Evolutionary conservation across 1,140 invertebrate genomes (phyloP), one percentile per base, ranked within the genome.

Genomic region (Sarcophaga bullata): DNA sequence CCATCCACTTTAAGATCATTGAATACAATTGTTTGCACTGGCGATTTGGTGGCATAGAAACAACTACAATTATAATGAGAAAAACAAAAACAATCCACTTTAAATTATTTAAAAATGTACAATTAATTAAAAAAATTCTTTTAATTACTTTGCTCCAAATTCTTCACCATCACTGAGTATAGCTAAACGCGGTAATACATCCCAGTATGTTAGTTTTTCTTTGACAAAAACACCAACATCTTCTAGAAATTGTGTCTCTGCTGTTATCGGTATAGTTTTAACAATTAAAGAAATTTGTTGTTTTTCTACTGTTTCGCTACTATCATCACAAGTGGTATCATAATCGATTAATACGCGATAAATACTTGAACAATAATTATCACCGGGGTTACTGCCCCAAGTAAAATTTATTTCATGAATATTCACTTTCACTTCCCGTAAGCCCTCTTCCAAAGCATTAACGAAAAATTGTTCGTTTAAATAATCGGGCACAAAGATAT

Each of bases 41-140:
- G 88, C 8, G 58, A 48, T 82, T 89, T 89, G 0, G 87, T 76
- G 1, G 88, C 86, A 81, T 89, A 87, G 86, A 91, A 94, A n/a
- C 93, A 93, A 17, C 90, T 86, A 50, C 19, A 50, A 78, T 50
- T n/a, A 49, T 13, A 25, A 3, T 68, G 17, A 13, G 17, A 13
- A 46, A 15, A 37, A 37, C 25, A 37, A 37, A 8, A 68, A 19
- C 4, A 17, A 68, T 25, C 15, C 15, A 68, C 62, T 19, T 19
- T 68, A 6, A 37, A 15, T n/a, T 47, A n/a, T 37, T 49, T 49
- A 19, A 73, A 68, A 68, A 17, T 17, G 17, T 48, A 62, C 54
- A 62, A n/a, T n/a, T 15, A 15, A 62, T 37, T 37, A 2, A 37
- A 4, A 37, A 37, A 37, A 2, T 37, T 4, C 4, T 47, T 8